Base-by-base conservation (phyloP, 1,140 invertebrate genomes). In the Littorina saxatilis region DNA sequence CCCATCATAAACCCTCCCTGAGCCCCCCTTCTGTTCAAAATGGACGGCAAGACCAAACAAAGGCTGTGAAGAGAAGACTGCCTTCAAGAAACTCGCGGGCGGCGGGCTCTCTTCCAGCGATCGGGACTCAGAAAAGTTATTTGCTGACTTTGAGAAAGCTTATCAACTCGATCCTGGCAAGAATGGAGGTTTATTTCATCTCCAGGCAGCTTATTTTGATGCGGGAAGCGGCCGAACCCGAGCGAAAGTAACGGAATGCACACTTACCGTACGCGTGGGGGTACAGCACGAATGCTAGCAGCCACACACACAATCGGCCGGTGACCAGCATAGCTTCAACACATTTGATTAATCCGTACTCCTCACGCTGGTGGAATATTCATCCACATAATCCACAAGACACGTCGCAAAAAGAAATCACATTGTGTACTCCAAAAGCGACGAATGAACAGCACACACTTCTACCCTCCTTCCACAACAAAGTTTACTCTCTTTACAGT, bases 161-260 rank as follows among this genome's bases (percentile, higher is more conserved):
- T 47, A 47, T 47, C 43, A 47, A 17, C 39, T 40, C 13, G 2
- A 68, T 35, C 32, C 7, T 39, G 37, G 13, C 66, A n/a, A 39
- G 17, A 32, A 68, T 39, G 32, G 3, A 5, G 27, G 61, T 66
- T 32, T 32, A 27, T 40, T 39, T 39, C 15, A 35, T 27, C 32
- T 68, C 2, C 15, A 23, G 35, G 0, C 15, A 23, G 32, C 5
- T 39, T 68, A 68, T 68, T 68, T 68, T 68, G 2, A 35, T 29
- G 66, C 39, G 32, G 66, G 66, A 68, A 68, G 66, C 66, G 35
- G 66, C 35, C 1, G 23, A 73, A 73, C 70, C 20, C 40, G 55
- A 63, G 76, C 39, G 76, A 78, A 78, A 78, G 76, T 78, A 58
- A 78, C 76, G 76, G 76, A 78, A 78, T 78, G 76, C 58, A 63